phyloP scores from a whole-genome alignment of 2,113 vertebrate species.

The Sinocyclocheilus grahami region DNA sequence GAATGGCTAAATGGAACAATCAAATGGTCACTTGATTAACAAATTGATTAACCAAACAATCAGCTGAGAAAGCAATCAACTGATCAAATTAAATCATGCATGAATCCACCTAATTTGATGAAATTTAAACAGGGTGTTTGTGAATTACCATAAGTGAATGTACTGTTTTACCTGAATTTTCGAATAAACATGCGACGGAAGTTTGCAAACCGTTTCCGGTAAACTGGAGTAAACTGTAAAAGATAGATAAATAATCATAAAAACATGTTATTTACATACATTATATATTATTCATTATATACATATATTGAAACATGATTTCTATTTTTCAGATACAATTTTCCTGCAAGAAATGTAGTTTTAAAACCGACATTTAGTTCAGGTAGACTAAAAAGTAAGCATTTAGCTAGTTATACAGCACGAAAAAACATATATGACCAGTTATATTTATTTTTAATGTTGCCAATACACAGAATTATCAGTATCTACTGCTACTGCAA shows the following conservation, averaged over 20 bases:
- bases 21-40: not conserved
- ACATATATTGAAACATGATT: not conserved
- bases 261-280: not conserved
- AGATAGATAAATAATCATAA: not conserved
- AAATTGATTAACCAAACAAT: not conserved
- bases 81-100: no score
- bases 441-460: not conserved
- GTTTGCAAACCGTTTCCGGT: rapidly evolving
- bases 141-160: not conserved
- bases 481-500: not conserved
- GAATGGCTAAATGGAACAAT: not conserved
- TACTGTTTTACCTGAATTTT: not conserved
- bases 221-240: not conserved
- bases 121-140: not conserved
- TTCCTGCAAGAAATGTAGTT: not conserved
- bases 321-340: not conserved
- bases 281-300: no score
- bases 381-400: not conserved
- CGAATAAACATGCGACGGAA: rapidly evolving
- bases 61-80: not conserved
- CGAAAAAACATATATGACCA: not conserved
- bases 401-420: not conserved
- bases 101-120: not conserved
- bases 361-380: not conserved
- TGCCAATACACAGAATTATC: not conserved